Base-by-base conservation (phyloP, 2,113 vertebrate species). In the Ochotona curzoniae region DNA sequence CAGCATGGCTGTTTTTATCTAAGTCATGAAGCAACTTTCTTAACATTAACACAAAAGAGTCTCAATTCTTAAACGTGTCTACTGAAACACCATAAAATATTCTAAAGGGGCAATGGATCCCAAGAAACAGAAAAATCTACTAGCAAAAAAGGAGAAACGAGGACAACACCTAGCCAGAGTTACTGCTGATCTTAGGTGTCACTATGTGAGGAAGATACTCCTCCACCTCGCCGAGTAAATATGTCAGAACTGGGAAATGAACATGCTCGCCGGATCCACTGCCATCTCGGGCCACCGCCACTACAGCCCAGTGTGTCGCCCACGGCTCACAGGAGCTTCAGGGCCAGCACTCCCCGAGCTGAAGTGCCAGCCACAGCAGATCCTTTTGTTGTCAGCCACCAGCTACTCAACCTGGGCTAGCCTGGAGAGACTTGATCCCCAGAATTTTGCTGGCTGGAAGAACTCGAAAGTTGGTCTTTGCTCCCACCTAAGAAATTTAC, bases 201-300 rank as follows among this genome's bases (percentile, higher is more conserved):
- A 3, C 13, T 32, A 51, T 30, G 20, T 69, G 49, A 91, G 13
- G 4, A 73, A 66, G 4, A 26, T 13, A 35, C 21, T 20, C n/a
- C 23, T 61, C 44, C 70, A 47, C 82, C 67, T 69, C 54, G 20
- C 10, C 73, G 75, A 44, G 32, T 63, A 67, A 74, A 79, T 14
- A 7, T 11, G 67, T 69, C 12, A 83, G 89, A 91, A 69, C 28
- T 91, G 57, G 91, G 60, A 79, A 86, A 81, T 89, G 66, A 74
- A 89, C 90, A 83, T 61, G 44, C 70, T 63, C 26, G 8, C 32
- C 8, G 25, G 73, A 6, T 61, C 28, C 4, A 3, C 18, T 5
- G 0, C 63, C 73, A 66, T 28, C 71, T 26, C 38, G 6, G 38
- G 38, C 38, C 38, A 44, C 38, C 38, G 38, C 38, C 38, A 44